Evolutionary conservation across 2,888 invertebrate species (phyloP).

Genomic region (Chloromyia formosa): DNA sequence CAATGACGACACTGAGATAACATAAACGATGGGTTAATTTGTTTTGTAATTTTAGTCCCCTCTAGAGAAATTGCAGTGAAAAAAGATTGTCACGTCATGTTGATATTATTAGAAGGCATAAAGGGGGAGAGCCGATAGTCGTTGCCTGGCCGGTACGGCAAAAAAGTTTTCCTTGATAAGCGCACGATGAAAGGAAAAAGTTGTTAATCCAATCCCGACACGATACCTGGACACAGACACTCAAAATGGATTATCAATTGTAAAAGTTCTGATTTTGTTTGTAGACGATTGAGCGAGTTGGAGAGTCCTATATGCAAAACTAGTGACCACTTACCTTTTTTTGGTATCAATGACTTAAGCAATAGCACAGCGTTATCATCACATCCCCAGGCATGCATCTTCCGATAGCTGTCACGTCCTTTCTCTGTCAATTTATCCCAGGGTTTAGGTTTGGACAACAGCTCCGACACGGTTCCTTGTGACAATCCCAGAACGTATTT

Average conservation of each 20-base stretch:
- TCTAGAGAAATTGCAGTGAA: background rate
- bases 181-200: background rate
- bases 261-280: slow-evolving; percentile 24
- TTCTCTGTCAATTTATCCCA: slow-evolving; percentile 99
- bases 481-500: slow-evolving; percentile 96
- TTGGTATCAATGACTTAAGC: slow-evolving; percentile 96
- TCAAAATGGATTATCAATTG: slow-evolving; percentile 20
- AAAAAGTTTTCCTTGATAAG: background rate
- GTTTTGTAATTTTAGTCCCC: slow-evolving; percentile 19
- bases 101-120: background rate
- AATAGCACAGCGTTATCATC: slow-evolving; percentile 97
- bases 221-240: background rate
- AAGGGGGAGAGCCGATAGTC: no score
- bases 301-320: slow-evolving; percentile 44
- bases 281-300: no score
- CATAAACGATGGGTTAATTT: slow-evolving; percentile 37
- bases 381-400: slow-evolving; percentile 99
- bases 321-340: slow-evolving; percentile 82
- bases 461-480: slow-evolving; percentile 97
- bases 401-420: slow-evolving; percentile 97
- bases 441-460: slow-evolving; percentile 97
- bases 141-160: no score
- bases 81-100: slow-evolving; percentile 5
- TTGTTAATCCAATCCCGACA: slow-evolving; percentile 6
- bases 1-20: background rate